Base-by-base conservation (phyloP, 2,888 invertebrate species). In the Catocala fraxini region DNA sequence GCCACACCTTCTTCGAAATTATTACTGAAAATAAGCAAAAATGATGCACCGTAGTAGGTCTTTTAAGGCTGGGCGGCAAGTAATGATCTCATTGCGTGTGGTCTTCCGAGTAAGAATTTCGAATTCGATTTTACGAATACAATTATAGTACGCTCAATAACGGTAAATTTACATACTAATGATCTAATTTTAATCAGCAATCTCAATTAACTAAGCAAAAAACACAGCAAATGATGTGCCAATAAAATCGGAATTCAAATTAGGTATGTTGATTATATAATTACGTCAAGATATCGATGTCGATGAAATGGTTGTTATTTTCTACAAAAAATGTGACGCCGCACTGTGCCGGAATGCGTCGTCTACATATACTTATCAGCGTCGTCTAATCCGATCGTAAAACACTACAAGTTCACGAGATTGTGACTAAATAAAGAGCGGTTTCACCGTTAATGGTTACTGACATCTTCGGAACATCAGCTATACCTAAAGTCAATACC, bases 401-500 rank as follows among this genome's bases (percentile, higher is more conserved):
- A 84, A 76, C 74, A 80, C 80, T 84, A 80, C 80, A 79, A 81
- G 80, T 80, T 78, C 81, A 78, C 81, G 68, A 82, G 83, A 86
- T 85, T 83, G 85, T 80, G 80, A 81, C 85, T 87, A 87, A 89
- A 89, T 89, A 89, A 86, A 88, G 84, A 88, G 87, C 81, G 80
- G 88, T 85, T 87, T 88, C 82, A 84, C 90, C 88, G 83, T 89
- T 88, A 89, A 90, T 87, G 89, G 87, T 75, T 79, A 80, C 84
- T 84, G 85, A 89, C 87, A 85, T 90, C 90, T 89, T 89, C 86
- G 79, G 80, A 73, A 80, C 84, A 84, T 82, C 83, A 80, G 77
- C 77, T 84, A 81, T 84, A 82, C 80, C 80, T 80, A 82, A 83
- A 79, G 63, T 70, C 71, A 78, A 76, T 84, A 85, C 87, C 79